These are phyloP conservation scores for Xestoiulus laeticollis DNA, from an alignment of 2,888 invertebrate genomes.

Conservation along the genomic window DNA sequence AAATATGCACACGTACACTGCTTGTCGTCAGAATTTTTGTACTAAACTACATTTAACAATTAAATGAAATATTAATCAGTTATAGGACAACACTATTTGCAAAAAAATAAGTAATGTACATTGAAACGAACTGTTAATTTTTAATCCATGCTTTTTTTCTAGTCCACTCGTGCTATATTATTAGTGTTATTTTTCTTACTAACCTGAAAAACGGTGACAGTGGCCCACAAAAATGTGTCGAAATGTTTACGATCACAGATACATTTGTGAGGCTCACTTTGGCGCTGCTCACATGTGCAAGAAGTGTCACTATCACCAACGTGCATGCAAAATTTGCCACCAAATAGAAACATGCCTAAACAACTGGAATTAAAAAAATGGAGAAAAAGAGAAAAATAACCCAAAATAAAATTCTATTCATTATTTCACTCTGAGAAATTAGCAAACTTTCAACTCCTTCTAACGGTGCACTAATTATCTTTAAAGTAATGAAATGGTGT, in stretches of 20 bases:
- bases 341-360: conserved; percentile 99
- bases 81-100: neutral
- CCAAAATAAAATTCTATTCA: conserved; percentile 42
- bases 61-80: neutral
- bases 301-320: conserved; percentile 73
- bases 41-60: neutral
- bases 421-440: neutral
- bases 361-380: conserved; percentile 76
- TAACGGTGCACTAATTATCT: no score
- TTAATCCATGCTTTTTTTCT: neutral
- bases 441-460: neutral
- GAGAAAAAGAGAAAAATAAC: conserved; percentile 50
- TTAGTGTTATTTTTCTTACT: conserved; percentile 63
- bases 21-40: neutral
- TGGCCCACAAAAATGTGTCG: conserved; percentile 98
- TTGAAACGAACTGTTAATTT: neutral
- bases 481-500: no score
- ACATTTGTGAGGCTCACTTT: conserved; percentile 73
- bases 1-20: neutral
- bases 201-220: conserved; percentile 98
- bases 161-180: conserved; percentile 24
- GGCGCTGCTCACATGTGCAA: conserved; percentile 90
- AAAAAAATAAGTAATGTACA: conserved; percentile 1
- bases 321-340: conserved; percentile 99
- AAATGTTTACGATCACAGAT: conserved; percentile 98